Evolutionary conservation across 2,113 vertebrate genomes (phyloP).

Genomic region (Anguilla japonica): DNA sequence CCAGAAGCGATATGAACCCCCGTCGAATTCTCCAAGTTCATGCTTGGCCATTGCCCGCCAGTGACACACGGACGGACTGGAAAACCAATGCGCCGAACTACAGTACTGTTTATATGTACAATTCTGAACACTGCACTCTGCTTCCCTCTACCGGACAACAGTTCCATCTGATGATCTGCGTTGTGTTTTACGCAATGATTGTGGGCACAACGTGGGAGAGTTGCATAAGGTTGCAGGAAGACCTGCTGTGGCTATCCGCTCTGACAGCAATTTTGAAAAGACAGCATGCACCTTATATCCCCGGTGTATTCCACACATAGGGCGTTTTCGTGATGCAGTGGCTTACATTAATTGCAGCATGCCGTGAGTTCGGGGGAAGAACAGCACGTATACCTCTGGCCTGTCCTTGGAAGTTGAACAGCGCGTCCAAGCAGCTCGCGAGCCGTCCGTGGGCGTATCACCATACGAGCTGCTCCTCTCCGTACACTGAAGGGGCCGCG

Average conservation of each 20-base stretch:
- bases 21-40: neutral
- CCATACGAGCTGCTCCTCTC: neutral
- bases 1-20: neutral
- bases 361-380: constrained; percentile 43
- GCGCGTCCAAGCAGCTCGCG: neutral
- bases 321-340: constrained; percentile 44
- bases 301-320: neutral
- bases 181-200: constrained; percentile 45
- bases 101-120: neutral
- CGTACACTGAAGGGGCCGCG: neutral
- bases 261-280: neutral
- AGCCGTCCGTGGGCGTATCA: neutral
- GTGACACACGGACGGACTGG: neutral
- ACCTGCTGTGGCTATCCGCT: neutral
- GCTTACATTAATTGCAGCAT: constrained; percentile 33
- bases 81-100: neutral
- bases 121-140: constrained; percentile 43
- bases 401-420: constrained; percentile 1
- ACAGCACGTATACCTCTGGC: neutral
- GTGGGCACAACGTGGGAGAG: constrained; percentile 56
- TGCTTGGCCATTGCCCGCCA: neutral
- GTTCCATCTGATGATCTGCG: neutral
- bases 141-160: constrained; percentile 59
- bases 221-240: constrained; percentile 49
- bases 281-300: neutral